Conservation (phyloP, 1,140 invertebrate genomes). For the Atta cephalotes region DNA sequence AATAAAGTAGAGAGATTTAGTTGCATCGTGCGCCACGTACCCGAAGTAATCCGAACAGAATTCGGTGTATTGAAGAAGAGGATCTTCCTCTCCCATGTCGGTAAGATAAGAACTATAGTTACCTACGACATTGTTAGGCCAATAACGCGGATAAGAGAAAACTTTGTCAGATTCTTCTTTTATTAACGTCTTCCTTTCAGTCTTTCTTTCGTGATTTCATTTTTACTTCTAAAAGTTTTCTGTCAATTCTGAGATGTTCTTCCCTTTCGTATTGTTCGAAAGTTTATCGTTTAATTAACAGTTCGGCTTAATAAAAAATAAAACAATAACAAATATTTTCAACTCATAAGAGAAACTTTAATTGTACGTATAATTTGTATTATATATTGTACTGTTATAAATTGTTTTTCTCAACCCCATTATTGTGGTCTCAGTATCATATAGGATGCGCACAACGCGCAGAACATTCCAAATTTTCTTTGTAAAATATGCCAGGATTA, state of each 20-base stretch:
- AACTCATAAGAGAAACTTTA: neutral
- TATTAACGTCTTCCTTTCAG: conserved; percentile 35
- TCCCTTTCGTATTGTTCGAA: neutral
- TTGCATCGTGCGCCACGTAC: conserved; percentile 20
- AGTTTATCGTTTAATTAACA: conserved; percentile 24
- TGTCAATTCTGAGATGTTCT: neutral
- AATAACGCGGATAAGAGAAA: conserved; percentile 13
- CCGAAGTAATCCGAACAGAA: conserved; percentile 36
- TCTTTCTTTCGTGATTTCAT: conserved; percentile 3
- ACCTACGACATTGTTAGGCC: conserved; percentile 35
- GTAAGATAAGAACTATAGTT: conserved; percentile 32
- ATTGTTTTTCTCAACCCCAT: conserved; percentile 22
- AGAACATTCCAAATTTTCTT: conserved; percentile 21
- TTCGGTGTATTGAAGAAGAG: conserved; percentile 18
- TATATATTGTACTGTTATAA: neutral
- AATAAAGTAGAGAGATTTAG: conserved; percentile 42
- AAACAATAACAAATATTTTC: neutral
- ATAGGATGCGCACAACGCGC: neutral
- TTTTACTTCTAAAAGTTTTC: conserved; percentile 12
- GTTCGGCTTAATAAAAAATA: neutral
- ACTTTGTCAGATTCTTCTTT: conserved; percentile 34
- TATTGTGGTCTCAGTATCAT: neutral
- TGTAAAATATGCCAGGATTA: conserved; percentile 38
- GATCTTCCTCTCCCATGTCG: conserved; percentile 20
- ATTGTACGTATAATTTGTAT: neutral